Conservation (phyloP, 2,888 invertebrate species). For the Nymphalis urticae region DNA sequence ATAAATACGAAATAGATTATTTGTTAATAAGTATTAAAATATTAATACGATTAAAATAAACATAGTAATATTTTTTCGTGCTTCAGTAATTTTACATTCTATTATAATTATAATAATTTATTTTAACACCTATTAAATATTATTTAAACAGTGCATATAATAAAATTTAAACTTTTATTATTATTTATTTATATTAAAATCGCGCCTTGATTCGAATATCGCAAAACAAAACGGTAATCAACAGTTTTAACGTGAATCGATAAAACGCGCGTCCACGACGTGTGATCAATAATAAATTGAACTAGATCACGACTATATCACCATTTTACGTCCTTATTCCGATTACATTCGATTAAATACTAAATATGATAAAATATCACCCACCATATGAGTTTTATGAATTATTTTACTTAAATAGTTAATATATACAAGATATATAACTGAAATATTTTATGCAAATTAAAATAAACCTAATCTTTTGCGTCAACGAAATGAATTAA, state of each 20-base stretch:
- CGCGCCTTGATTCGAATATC: background rate
- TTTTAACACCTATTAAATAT: too few relatives aligned
- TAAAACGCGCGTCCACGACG: background rate
- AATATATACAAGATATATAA: background rate
- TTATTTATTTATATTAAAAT: too few relatives aligned
- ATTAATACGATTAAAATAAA: background rate
- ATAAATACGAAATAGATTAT: background rate
- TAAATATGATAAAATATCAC: background rate
- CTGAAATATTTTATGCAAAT: background rate
- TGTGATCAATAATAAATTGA: slow-evolving; percentile 11
- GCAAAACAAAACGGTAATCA: slow-evolving; percentile 3
- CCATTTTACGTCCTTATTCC: slow-evolving; percentile 7
- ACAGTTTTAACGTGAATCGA: background rate
- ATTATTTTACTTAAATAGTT: background rate
- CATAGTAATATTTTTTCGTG: too few relatives aligned
- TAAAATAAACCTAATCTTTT: background rate
- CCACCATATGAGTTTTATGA: background rate
- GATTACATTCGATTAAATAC: background rate
- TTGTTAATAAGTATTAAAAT: background rate
- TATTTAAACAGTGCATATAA: too few relatives aligned
- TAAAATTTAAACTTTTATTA: too few relatives aligned
- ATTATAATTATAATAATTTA: too few relatives aligned
- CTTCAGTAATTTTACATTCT: too few relatives aligned
- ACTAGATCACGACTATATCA: background rate
- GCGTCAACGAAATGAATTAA: slow-evolving; percentile 19